Evolutionary conservation across 92 coral and sea anemone genomes (phyloP), one percentile per base, ranked within the genome.

Genomic region (Isaurus tuberculatus): DNA sequence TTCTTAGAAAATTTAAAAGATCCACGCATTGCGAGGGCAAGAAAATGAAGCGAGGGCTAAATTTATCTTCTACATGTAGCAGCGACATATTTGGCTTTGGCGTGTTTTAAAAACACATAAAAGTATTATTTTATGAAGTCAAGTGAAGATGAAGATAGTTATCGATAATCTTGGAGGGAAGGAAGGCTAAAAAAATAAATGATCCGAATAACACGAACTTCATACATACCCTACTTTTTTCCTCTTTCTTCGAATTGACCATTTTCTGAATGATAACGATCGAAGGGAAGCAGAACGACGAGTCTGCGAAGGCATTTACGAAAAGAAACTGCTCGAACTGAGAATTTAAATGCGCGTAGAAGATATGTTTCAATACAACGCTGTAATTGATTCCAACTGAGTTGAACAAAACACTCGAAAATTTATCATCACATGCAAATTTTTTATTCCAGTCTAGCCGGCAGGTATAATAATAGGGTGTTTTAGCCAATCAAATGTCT

Each of bases 201-300:
- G 46, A 75, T 34, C 81, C 29, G 63, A 23, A 75, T 75, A 53
- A 57, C 33, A 20, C 22, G 51, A 34, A 2, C 49, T 55, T 37
- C n/a, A 20, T 48, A 75, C 81, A 30, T 34, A 77, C 82, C 68
- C 82, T 10, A 27, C 55, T 14, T 77, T 58, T 28, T 77, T 77
- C 51, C 58, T 77, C 82, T 77, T 77, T 36, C 82, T 64, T 65
- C 82, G 57, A 27, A 77, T 77, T 11, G 82, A 77, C 82, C 82
- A 77, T 20, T 57, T 77, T 5, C 82, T 69, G 55, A 77, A 77
- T 22, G 82, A 77, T 27, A 77, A 20, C 3, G 82, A 77, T 6
- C 82, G 70, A 33, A 77, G 37, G 5, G 82, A 77, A 10, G 70
- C 70, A 32, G 82, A 58, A 31, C 82, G 82, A 10, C 82, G 82